Conservation (phyloP, 2,797 vertebrate species). For the Monodelphis domestica region DNA sequence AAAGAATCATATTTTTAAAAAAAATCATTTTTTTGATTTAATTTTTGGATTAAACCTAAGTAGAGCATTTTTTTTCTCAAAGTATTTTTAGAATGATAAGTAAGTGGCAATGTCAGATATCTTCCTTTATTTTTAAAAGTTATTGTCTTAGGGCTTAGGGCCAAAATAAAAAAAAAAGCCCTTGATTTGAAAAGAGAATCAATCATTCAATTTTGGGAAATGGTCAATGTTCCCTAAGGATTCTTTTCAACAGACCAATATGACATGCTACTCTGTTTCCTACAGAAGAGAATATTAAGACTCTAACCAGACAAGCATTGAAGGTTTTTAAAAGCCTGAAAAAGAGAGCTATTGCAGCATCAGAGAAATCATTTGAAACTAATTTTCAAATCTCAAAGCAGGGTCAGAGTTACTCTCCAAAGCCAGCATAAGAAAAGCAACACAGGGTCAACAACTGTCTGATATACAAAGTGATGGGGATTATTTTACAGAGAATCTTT, state of each 20-base stretch:
- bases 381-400: constrained; percentile 48
- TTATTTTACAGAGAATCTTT: neutral
- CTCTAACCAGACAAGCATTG: neutral
- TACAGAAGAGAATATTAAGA: constrained; percentile 22
- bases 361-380: constrained; percentile 25
- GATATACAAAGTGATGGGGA: neutral
- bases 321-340: constrained; percentile 20
- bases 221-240: constrained; percentile 16
- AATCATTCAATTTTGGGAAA: constrained; percentile 17
- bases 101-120: neutral
- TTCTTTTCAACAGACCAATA: constrained; percentile 6
- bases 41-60: neutral
- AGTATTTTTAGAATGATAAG: neutral
- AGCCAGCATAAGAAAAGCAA: neutral
- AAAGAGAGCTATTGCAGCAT: neutral
- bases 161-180: neutral
- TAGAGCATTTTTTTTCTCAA: constrained; percentile 12
- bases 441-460: neutral
- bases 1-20: neutral
- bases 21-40: neutral
- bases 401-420: constrained; percentile 9
- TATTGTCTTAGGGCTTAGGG: constrained; percentile 21
- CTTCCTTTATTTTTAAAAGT: neutral
- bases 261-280: neutral
- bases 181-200: constrained; percentile 19